Evolutionary conservation across 2,888 invertebrate species (phyloP).

Genomic region (Slavum lentiscoides): DNA sequence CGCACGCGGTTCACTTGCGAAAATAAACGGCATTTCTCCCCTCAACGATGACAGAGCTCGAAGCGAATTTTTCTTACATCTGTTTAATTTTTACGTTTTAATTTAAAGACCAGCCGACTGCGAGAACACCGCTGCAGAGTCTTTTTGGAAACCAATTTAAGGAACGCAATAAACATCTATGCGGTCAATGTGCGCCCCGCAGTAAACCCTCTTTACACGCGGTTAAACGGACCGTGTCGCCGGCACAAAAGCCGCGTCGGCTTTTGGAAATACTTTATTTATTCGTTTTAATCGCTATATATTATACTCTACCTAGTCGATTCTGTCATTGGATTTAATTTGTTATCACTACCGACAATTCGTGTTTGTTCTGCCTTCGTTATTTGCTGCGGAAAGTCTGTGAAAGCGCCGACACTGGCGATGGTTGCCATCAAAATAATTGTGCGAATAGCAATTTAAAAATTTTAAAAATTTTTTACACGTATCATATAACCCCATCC

Average conservation of each 20-base stretch:
- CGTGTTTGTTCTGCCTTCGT: neutral
- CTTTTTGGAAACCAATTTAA: constrained; percentile 43
- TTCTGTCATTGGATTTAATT: constrained; percentile 2
- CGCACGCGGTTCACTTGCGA: no score
- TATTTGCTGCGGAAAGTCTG: neutral
- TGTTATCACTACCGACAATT: neutral
- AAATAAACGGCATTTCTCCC: neutral
- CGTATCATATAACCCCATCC: constrained; percentile 31
- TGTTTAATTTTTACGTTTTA: constrained; percentile 42
- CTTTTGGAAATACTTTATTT: constrained; percentile 25
- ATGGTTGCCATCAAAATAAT: constrained; percentile 4
- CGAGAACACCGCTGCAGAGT: constrained; percentile 22
- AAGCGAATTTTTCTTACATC: constrained; percentile 20
- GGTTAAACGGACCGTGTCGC: constrained; percentile 50
- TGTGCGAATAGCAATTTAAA: constrained; percentile 18
- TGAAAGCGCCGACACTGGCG: neutral
- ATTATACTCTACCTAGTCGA: neutral
- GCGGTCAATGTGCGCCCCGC: constrained; percentile 15
- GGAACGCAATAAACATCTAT: constrained; percentile 39
- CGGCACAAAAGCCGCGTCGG: constrained; percentile 31
- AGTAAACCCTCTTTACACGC: constrained; percentile 10
- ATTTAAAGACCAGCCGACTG: constrained; percentile 26
- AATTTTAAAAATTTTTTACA: constrained; percentile 34
- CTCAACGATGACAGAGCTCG: neutral
- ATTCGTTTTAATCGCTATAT: constrained; percentile 44